Base-by-base conservation (phyloP, 1,140 invertebrate genomes). In the Varroa destructor region DNA sequence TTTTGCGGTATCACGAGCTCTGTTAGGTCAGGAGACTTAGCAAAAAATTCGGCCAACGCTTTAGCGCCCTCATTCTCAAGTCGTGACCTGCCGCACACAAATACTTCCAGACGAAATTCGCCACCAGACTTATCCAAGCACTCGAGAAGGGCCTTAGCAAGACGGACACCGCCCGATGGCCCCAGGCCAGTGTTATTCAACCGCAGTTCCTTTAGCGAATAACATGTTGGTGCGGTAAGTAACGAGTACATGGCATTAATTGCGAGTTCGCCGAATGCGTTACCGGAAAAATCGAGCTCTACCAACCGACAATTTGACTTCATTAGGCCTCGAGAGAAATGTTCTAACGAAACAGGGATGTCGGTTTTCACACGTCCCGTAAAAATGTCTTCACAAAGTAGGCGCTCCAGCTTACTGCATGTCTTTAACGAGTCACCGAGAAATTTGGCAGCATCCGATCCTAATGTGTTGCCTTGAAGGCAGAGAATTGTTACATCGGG, bases 111-210 rank as follows among this genome's bases (percentile, higher is more conserved):
- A 12, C 83, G 81, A 4, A 95, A 80, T 0, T 87, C 85, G 74
- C 81, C 83, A 8, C 84, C 86, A 36, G 79, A 72, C 72, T 76
- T 75, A 37, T 76, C 72, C 70, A 73, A 46, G 42, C 74, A 51
- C 64, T 64, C 71, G 73, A 76, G 70, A n/a, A 75, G 55, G 14
- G 74, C 74, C 42, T 72, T 70, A 25, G 74, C 72, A 43, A 79
- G 46, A 76, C 85, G 83, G 77, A 87, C 87, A 40, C 90, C 93
- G 43, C 94, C 95, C 5, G 86, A 85, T 73, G 91, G 90, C 46
- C 95, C 95, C 37, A 98, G 82, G 4, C 96, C 95, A 81, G 95
- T 97, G 78, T 98, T 99, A 76, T 97, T 96, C 0, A 98, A 81
- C 46, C 86, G 82, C 0, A 99, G 80, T 78, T 89, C 87, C 81